Evolutionary conservation across 2,797 vertebrate genomes (phyloP).

Genomic region (Cryptoblepharus egeriae): DNA sequence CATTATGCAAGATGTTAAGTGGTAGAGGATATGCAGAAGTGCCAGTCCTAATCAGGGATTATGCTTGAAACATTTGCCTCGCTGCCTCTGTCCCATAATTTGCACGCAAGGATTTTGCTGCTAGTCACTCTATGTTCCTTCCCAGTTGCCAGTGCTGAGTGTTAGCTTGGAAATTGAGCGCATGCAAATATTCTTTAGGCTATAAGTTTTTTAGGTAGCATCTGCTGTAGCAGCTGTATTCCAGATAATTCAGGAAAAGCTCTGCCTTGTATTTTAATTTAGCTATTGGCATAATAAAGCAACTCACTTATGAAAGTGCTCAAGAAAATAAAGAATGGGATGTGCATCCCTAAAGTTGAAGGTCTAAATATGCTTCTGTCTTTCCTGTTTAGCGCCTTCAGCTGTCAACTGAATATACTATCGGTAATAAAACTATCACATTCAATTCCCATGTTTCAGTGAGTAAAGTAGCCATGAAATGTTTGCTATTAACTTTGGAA

Average conservation of each 20-base stretch:
- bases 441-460: background rate
- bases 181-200: background rate
- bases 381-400: background rate
- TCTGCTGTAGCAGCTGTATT: constrained; percentile 1
- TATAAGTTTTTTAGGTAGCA: background rate
- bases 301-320: background rate
- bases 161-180: background rate
- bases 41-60: background rate
- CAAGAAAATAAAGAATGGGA: constrained; percentile 3
- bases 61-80: background rate
- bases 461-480: background rate
- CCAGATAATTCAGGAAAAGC: background rate
- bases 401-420: background rate
- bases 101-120: background rate
- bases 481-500: background rate
- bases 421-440: background rate
- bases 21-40: background rate
- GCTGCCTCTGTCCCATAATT: background rate
- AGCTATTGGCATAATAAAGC: background rate
- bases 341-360: background rate
- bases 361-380: background rate
- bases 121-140: background rate
- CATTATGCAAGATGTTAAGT: background rate
- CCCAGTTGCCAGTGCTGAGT: background rate
- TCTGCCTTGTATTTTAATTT: constrained; percentile 20